Evolutionary conservation across 2,888 invertebrate species (phyloP), one percentile per base, ranked within the genome.

Genomic region (Diaperis boleti): DNA sequence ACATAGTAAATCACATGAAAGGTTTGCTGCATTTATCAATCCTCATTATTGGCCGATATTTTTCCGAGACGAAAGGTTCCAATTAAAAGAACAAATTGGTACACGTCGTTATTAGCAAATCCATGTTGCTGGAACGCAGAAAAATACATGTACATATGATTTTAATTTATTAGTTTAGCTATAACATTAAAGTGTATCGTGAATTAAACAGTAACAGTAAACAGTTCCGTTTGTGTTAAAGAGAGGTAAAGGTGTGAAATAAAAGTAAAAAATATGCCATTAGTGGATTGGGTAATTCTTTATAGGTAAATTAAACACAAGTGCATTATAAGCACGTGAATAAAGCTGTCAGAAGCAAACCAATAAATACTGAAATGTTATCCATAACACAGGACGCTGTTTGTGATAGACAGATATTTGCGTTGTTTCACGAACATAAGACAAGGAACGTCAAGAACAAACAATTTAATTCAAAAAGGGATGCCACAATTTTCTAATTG

Each of bases 1-100:
- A 59, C 63, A 67, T 64, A 17, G 47, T 62, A 57, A 45, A 57
- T 57, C 65, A 59, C 62, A 52, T 47, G 42, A 49, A 65, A 65
- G 52, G 62, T 60, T 62, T 35, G 20, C 61, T 62, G 66, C 66
- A 67, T 69, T 65, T 35, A 55, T 11, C 33, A 15, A 59, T 41
- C 41, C 42, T 63, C 61, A 65, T 68, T 68, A 68, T 55, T 31
- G 45, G 41, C 39, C 45, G 59, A 59, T 50, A n/a, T 42, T 44
- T 29, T 42, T 33, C 10, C 31, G 11, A 1, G 6, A 5, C 26
- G n/a, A 26, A 26, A 26, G 8, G 26, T 26, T 26, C 26, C n/a
- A 26, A 26, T 26, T 26, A 26, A 26, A 2, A 26, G 26, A 26
- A n/a, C 6, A 26, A 8, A 26, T 26, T 26, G 26, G 2, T 26